phyloP scores from a whole-genome alignment of 2,797 vertebrate species.

The Tokudaia tokunoshimensis region DNA sequence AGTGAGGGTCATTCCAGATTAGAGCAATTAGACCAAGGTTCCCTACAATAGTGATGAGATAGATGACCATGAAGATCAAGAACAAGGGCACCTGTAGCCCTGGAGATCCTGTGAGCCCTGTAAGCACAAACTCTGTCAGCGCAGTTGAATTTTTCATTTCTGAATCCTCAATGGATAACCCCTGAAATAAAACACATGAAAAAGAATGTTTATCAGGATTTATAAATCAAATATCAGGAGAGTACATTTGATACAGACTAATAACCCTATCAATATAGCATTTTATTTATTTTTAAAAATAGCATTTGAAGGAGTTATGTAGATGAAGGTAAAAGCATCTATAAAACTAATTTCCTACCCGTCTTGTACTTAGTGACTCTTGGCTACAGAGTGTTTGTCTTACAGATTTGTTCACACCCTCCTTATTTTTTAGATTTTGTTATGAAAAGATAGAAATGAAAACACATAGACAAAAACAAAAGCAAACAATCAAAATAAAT shows the following conservation, averaged over 20 bases:
- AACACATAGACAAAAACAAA: neutral
- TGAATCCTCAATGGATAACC: neutral
- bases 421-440: neutral
- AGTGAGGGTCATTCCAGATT: slow-evolving; percentile 17
- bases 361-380: neutral
- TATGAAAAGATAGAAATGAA: neutral
- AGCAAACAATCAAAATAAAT: neutral
- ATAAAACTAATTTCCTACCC: neutral
- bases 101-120: neutral
- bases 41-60: slow-evolving; percentile 17
- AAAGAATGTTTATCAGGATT: neutral
- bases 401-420: neutral
- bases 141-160: neutral
- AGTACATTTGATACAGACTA: neutral
- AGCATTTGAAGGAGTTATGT: neutral
- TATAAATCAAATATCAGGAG: neutral
- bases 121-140: neutral
- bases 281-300: neutral
- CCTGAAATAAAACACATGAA: neutral
- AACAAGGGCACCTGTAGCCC: neutral
- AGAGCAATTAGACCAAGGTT: slow-evolving; percentile 55
- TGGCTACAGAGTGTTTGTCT: neutral
- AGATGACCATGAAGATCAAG: neutral
- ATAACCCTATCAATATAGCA: neutral
- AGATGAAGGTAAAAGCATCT: no score